Evolutionary conservation across 1,140 invertebrate species (phyloP).

Genomic region (Papilio machaon): DNA sequence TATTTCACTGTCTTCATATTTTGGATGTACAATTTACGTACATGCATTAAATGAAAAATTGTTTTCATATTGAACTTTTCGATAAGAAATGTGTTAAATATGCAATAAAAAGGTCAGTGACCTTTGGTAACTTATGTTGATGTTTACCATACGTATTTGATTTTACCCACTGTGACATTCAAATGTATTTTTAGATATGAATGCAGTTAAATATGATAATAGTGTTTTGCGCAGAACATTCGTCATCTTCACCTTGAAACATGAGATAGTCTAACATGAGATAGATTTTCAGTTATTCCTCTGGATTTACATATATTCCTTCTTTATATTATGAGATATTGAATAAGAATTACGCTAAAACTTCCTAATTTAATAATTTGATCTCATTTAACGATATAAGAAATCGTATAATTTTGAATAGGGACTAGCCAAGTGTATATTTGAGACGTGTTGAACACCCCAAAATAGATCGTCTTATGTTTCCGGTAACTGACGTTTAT

Average conservation of each 20-base stretch:
- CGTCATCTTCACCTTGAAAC: neutral
- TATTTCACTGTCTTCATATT: neutral
- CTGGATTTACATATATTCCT: neutral
- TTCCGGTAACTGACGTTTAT: slow-evolving; percentile 28
- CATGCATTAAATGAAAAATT: neutral
- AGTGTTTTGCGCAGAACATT: neutral
- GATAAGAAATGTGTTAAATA: neutral
- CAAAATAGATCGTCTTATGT: slow-evolving; percentile 31
- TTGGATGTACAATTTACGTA: neutral
- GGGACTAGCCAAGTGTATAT: neutral
- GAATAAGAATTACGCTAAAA: neutral
- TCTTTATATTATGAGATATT: neutral
- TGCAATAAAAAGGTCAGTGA: slow-evolving; percentile 2
- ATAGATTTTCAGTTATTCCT: neutral
- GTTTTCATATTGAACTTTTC: neutral
- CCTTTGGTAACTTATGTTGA: neutral
- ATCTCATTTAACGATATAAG: neutral
- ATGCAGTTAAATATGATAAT: neutral
- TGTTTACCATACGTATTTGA: neutral
- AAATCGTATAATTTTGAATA: neutral
- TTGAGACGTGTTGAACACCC: neutral
- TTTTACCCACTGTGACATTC: neutral
- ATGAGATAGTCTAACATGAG: neutral
- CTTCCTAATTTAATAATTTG: neutral
- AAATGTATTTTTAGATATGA: neutral